Evolutionary conservation across 1,140 invertebrate species (phyloP), one percentile per base, ranked within the genome.

Genomic region (Drosophila guanche): DNA sequence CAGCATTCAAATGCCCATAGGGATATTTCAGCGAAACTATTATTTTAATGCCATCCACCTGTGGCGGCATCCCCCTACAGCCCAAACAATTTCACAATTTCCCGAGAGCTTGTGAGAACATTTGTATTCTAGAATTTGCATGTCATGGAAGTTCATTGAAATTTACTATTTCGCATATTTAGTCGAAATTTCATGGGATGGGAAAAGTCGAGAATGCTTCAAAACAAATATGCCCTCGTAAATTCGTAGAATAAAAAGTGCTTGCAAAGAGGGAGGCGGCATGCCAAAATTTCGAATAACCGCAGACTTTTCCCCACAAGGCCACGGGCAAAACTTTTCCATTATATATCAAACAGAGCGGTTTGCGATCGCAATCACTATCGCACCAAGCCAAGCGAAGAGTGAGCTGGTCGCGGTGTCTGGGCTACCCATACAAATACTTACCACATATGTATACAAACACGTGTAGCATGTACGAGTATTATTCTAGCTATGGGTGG

Each of bases 101-200:
- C 53, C 23, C 29, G 25, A 55, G 12, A 37, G 42, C 16, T 12
- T 27, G 20, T 12, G 23, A 27, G 2, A 41, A 52, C 22, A 62
- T 12, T 58, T 3, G 33, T 37, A 37, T 37, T 23, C 4, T 6
- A 53, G 27, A 77, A 77, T n/a, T 16, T 58, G 67, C 66, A 16
- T 65, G 79, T 84, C 79, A 84, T 85, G 54, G 33, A 48, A 23
- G 43, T 59, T 84, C 79, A 67, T 66, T 62, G 70, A 71, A 83
- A 66, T 67, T 47, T 16, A 84, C 57, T 52, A 66, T 66, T 75
- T 52, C 59, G 46, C 53, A 74, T 59, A 60, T 59, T 71, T 75
- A 59, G 58, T 20, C 10, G 5, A 56, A 62, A 66, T 84, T 75
- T 79, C 74, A 61, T 66, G 48, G 50, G 40, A 33, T 47, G 14